Evolutionary conservation across 2,888 invertebrate genomes (phyloP), one percentile per base, ranked within the genome.

Genomic region (Ochropleura leucogaster): DNA sequence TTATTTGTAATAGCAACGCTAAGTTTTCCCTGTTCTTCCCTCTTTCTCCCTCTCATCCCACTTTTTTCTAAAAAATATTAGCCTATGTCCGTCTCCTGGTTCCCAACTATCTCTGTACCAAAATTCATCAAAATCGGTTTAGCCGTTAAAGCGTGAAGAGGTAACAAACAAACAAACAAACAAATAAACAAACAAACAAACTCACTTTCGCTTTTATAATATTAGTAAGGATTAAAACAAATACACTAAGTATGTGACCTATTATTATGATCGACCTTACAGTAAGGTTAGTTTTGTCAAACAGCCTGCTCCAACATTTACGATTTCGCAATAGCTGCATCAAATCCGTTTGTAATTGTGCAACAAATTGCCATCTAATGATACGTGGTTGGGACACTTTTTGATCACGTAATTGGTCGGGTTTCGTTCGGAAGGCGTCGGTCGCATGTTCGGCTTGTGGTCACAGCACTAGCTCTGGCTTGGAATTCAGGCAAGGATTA

Each of bases 401-500:
- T 74, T 64, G 68, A 72, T 75, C 51, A 60, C 65, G 71, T 83
- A 78, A 75, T 80, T 74, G 72, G 78, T 64, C 59, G 64, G 78
- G 74, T 75, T 74, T 80, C 55, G 51, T 66, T 72, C 53, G 62
- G 47, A 66, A 69, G 75, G 79, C 75, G 49, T 71, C 53, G 60
- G 74, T 64, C 59, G 79, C 68, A 63, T 73, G 74, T 74, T 75
- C 82, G 75, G 69, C 82, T 74, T 83, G 79, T 55, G 78, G 76
- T 78, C 76, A 78, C 53, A 46, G 55, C 78, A 62, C 64, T 64
- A 68, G 63, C 69, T 55, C 71, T 70, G 55, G 76, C 51, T 68
- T 60, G 82, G 72, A 77, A 77, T 82, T 57, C 82, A 62, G 66
- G 82, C 83, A 72, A 68, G 78, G 83, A 85, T 88, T 84, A 85